Conservation (phyloP, 2,797 vertebrate species). For the Anguilla anguilla region DNA sequence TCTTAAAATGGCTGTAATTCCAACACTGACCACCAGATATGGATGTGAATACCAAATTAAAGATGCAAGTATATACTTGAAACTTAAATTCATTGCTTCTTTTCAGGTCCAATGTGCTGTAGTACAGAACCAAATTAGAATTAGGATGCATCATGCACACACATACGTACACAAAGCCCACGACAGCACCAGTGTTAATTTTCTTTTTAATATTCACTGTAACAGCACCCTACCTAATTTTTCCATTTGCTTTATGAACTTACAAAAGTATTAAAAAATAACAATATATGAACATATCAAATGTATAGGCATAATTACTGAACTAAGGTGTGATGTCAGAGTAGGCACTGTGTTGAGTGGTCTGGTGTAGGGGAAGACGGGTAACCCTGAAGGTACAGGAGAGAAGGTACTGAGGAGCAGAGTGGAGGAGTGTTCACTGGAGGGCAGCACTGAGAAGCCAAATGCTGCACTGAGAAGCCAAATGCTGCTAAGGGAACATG, state of each 20-base stretch:
- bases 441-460: too few relatives aligned
- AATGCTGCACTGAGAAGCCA: too few relatives aligned
- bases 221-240: not conserved
- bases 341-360: conserved; percentile 46
- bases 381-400: conserved; percentile 28
- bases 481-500: not conserved
- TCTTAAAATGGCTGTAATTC: too few relatives aligned
- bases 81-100: too few relatives aligned
- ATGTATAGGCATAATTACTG: conserved; percentile 7
- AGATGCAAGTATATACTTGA: too few relatives aligned
- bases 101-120: not conserved
- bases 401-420: not conserved
- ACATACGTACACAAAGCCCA: not conserved
- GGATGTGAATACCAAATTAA: too few relatives aligned
- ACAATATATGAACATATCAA: conserved; percentile 3
- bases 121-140: too few relatives aligned
- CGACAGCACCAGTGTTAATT: not conserved
- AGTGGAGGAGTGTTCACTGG: too few relatives aligned
- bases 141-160: not conserved
- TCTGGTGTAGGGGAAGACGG: conserved; percentile 22
- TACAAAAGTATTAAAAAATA: not conserved
- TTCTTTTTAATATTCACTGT: conserved; percentile 14
- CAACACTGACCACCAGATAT: too few relatives aligned
- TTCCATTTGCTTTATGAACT: not conserved
- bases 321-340: conserved; percentile 15